Evolutionary conservation across 2,888 invertebrate species (phyloP), one percentile per base, ranked within the genome.

Genomic region (Zeuzera pyrina): DNA sequence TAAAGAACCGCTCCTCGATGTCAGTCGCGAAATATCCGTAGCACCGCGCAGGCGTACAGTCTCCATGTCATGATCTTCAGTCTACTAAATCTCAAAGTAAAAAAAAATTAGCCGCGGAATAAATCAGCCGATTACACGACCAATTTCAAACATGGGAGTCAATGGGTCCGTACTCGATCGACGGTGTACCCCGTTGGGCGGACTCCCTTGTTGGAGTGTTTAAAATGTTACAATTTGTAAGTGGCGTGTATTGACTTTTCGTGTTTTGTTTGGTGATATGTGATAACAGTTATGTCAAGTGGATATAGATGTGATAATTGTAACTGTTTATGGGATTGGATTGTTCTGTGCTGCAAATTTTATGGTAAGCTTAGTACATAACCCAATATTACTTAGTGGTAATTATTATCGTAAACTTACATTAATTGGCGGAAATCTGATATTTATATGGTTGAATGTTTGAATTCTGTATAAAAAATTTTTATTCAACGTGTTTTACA

Each of bases 291-390:
- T 59, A 74, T 78, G 78, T 63, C 66, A 62, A 73, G 70, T 67
- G 68, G 60, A 57, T 69, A 66, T 71, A 66, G 64, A 58, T 69
- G 74, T 72, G 73, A 72, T 67, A 76, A 73, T 72, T 74, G 55
- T 66, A 70, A 65, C 64, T 66, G 65, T 62, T 49, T 64, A 47
- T 71, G 67, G 68, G 57, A 72, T 70, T 77, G 78, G 74, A 78
- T 79, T 76, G 64, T 61, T 57, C 64, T 58, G 51, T 74, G 72
- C 63, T 45, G 55, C 45, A 60, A 69, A 52, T 47, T 69, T 49
- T 55, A 62, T 66, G 78, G 79, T 79, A 47, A 67, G 70, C 54
- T 34, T 14, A 2, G 8, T 30, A 30, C 10, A 8, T 22, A 19
- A 1, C n/a, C n/a, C n/a, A n/a, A n/a, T n/a, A n/a, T n/a, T n/a